phyloP scores from a whole-genome alignment of 30 jellyfish, hydroid and myxozoan genomes.

The Aurelia sp. region DNA sequence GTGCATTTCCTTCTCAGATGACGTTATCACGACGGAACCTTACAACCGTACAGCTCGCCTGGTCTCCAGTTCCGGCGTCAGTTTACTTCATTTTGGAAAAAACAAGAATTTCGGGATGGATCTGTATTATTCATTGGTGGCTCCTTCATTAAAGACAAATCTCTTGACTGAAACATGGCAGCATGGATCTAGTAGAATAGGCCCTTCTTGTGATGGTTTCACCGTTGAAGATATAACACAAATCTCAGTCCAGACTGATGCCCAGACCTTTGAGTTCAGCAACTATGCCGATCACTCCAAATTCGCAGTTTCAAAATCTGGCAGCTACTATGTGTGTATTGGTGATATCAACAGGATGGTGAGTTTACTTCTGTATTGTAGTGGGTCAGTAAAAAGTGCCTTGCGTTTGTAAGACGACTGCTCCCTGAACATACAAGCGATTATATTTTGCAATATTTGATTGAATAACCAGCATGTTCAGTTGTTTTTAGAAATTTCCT shows the following conservation, averaged over 20 bases:
- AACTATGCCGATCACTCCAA: conserved; percentile 86
- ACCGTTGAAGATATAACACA: conserved; percentile 84
- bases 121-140: conserved; percentile 80
- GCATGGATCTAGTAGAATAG: conserved; percentile 71
- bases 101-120: conserved; percentile 69
- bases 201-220: conserved; percentile 83
- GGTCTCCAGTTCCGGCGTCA: conserved; percentile 70
- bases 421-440: too few species aligned
- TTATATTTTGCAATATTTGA: too few species aligned
- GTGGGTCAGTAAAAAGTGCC: too few species aligned
- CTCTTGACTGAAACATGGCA: conserved; percentile 95
- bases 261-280: conserved; percentile 34
- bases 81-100: conserved; percentile 76
- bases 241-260: conserved; percentile 27
- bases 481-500: too few species aligned
- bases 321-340: conserved; percentile 79
- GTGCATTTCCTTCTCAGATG: conserved; percentile 3
- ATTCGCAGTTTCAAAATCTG: conserved; percentile 73
- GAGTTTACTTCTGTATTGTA: neutral
- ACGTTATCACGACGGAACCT: conserved; percentile 72
- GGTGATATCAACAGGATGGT: conserved; percentile 96
- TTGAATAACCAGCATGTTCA: too few species aligned
- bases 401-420: too few species aligned
- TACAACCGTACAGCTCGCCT: conserved; percentile 31
- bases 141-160: conserved; percentile 76